Conservation (phyloP, 2,797 vertebrate genomes). For the Enteromius radiatus region DNA sequence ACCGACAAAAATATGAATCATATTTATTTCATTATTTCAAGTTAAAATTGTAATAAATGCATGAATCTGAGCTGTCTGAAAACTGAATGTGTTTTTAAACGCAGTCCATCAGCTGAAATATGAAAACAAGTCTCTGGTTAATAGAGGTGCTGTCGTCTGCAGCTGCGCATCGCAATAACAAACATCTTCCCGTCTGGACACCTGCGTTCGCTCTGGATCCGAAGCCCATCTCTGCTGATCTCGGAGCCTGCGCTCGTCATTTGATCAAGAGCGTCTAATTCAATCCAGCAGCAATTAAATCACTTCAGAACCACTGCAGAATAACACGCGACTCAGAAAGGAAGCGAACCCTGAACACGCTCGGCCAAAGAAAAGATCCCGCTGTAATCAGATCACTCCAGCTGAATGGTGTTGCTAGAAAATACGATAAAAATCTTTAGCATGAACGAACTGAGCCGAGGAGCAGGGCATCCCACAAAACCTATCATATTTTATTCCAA, state of each 20-base stretch:
- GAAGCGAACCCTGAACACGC: background rate
- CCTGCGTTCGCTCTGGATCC: background rate
- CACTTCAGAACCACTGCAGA: background rate
- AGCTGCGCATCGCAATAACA: background rate
- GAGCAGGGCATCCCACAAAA: background rate
- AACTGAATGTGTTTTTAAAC: background rate
- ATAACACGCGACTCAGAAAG: background rate
- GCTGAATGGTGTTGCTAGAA: background rate
- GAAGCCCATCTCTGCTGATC: background rate
- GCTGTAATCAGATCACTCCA: background rate
- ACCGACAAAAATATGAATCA: no score
- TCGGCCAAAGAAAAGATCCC: no score
- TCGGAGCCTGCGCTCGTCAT: background rate
- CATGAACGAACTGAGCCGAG: background rate
- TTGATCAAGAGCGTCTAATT: background rate
- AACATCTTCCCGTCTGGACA: background rate
- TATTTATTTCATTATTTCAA: background rate
- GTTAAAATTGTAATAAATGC: background rate
- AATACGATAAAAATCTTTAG: background rate
- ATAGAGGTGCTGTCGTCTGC: background rate
- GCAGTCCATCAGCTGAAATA: background rate
- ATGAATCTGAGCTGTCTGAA: background rate
- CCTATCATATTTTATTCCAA: background rate
- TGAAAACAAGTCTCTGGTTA: background rate
- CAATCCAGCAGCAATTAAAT: background rate